Percentiles rank a stretch among this genome's conserved stretches.
Conservation (phyloP, 2,888 invertebrate species). For the Eupelmus urozonus region DNA sequence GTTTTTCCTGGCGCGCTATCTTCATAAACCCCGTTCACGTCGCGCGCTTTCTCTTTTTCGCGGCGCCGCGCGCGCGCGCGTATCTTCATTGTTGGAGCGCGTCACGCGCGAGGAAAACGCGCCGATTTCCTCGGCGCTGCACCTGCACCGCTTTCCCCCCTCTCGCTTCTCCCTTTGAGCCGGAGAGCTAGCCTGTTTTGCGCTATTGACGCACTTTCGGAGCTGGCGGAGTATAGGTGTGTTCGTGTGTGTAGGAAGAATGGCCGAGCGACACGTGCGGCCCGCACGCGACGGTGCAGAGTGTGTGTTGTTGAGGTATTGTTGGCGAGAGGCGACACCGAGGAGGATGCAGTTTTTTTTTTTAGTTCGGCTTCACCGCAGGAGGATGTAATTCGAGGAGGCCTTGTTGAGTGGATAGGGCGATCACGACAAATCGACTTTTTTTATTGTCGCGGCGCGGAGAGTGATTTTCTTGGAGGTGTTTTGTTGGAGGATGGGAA, state of each 20-base stretch:
- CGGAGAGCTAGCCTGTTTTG: neutral
- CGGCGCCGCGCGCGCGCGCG: neutral
- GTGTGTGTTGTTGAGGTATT: too few species aligned
- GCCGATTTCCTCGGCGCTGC: conserved; percentile 68
- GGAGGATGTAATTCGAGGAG: neutral
- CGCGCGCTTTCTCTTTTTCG: conserved; percentile 48
- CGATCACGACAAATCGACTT: too few species aligned
- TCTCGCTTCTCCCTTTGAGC: neutral
- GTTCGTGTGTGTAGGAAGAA: neutral
- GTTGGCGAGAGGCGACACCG: neutral
- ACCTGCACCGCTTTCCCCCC: conserved; percentile 64
- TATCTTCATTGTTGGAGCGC: conserved; percentile 71
- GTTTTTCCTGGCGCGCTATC: neutral
- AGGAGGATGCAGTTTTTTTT: neutral
- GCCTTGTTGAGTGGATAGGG: too few species aligned
- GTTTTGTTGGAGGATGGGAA: too few species aligned
- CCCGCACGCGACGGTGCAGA: neutral
- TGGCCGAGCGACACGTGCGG: neutral
- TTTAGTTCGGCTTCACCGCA: neutral
- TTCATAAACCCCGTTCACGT: conserved; percentile 2
- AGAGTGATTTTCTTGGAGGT: too few species aligned
- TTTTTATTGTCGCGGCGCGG: too few species aligned
- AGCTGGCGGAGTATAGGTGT: too few species aligned
- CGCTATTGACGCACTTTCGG: too few species aligned
- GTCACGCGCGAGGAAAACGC: conserved; percentile 73